Percentiles rank a stretch among this genome's conserved stretches.
Conservation (phyloP, 2,113 vertebrate species). For the Diphyllodes magnificus region DNA sequence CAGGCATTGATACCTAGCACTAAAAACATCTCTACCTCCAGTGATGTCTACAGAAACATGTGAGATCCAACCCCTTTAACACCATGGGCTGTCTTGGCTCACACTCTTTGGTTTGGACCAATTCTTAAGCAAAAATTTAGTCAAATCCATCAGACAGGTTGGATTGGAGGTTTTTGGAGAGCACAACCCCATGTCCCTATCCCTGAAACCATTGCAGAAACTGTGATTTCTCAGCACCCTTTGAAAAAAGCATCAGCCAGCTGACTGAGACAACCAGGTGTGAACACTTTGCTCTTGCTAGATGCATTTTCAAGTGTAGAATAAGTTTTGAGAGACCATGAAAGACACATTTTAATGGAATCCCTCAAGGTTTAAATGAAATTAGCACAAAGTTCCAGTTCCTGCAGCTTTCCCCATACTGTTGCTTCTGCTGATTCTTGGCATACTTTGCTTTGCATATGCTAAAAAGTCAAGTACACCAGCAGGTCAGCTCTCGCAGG, state of each 20-base stretch:
- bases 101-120: not conserved
- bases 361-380: not conserved
- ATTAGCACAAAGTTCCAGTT: not conserved
- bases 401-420: not conserved
- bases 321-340: not conserved
- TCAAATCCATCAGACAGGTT: not conserved
- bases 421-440: not conserved
- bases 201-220: not conserved
- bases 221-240: not conserved
- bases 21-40: not conserved
- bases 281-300: not conserved
- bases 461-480: not conserved
- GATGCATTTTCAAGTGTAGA: not conserved
- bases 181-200: not conserved
- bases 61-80: not conserved
- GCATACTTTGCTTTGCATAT: not conserved
- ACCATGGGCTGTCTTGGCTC: rapidly evolving
- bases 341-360: not conserved
- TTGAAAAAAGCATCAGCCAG: not conserved
- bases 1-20: not conserved
- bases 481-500: not conserved
- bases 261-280: not conserved
- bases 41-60: rapidly evolving
- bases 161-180: not conserved
- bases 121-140: not conserved